Evolutionary conservation across 2,113 vertebrate species (phyloP), one percentile per base, ranked within the genome.

Genomic region (Sminthopsis crassicaudata): DNA sequence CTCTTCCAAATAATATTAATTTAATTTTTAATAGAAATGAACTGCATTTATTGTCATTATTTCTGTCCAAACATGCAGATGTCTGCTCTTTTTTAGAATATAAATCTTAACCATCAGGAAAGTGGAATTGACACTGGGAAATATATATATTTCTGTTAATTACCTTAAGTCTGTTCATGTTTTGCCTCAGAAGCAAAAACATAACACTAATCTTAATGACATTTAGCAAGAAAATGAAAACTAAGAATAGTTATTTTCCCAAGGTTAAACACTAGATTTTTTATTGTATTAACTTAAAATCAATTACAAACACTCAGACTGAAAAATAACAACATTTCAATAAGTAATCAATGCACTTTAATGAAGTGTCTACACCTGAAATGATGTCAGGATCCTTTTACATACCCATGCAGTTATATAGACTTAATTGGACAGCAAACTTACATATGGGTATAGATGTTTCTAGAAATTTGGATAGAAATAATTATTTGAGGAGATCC

Each of bases 291-390:
- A 96, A 42, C 16, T 93, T 95, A 90, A 98, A 98, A 97, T 96
- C 53, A 53, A 60, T 98, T 97, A 96, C 54, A 98, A 92, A 94
- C 89, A 89, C 94, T 94, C 53, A 94, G 11, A 57, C 25, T 25
- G 67, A 94, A 97, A 97, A 97, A 53, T 30, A 97, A 93, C 22
- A 96, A 22, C 30, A 92, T 96, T 93, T 97, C 89, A 96, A 95
- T 36, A 94, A 93, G 89, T 53, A 94, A 93, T 97, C 93, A 96
- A 94, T 91, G 90, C 57, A 91, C 53, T 46, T 94, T 96, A 97
- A 95, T 94, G 90, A 93, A 76, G 52, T 16, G 91, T 25, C 30
- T 95, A 53, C 88, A 92, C 42, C 51, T 93, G 91, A 95, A 96
- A 92, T 92, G 46, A 94, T 84, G 2, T 76, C 36, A 91, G 48